Evolutionary conservation across 1,140 invertebrate species (phyloP), one percentile per base, ranked within the genome.

Genomic region (Globodera ellingtonae): DNA sequence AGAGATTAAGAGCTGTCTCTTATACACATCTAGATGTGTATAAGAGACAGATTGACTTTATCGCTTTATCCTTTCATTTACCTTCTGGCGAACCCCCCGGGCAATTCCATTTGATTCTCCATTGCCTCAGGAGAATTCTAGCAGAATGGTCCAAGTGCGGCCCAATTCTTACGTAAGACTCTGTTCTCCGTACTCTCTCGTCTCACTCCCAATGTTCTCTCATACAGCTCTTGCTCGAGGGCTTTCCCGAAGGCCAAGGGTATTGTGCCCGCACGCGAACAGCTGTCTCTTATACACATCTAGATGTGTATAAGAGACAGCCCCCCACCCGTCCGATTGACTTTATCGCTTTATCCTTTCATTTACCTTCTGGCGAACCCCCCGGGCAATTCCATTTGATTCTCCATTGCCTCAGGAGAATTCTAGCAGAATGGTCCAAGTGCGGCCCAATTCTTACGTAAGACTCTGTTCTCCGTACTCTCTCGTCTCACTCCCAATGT

Each of bases 231-330:
- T 78, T 24, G n/a, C 72, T 78, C 35, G 50, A 78, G n/a, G 69
- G 69, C 1, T 78, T 78, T 35, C 66, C 75, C 10, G 75, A 77
- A 46, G 75, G 75, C 6, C 75, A 77, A 15, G 75, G 75, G 7
- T 66, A 81, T 4, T 67, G 79, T 21, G 59, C 80, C 8, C 77
- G 80, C 21, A 81, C 80, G n/a, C 56, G 72, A 9, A 79, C 80
- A 15, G 80, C n/a, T n/a, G n/a, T n/a, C n/a, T n/a, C n/a, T n/a
- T n/a, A n/a, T n/a, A n/a, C n/a, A n/a, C n/a, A n/a, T n/a, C n/a
- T n/a, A n/a, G n/a, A n/a, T n/a, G n/a, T n/a, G n/a, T n/a, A n/a
- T n/a, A n/a, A n/a, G n/a, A n/a, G n/a, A n/a, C n/a, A n/a, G n/a
- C n/a, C n/a, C n/a, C n/a, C n/a, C n/a, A n/a, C n/a, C n/a, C n/a